Conservation (phyloP, 1,140 invertebrate genomes). For the Danaus melanippus region DNA sequence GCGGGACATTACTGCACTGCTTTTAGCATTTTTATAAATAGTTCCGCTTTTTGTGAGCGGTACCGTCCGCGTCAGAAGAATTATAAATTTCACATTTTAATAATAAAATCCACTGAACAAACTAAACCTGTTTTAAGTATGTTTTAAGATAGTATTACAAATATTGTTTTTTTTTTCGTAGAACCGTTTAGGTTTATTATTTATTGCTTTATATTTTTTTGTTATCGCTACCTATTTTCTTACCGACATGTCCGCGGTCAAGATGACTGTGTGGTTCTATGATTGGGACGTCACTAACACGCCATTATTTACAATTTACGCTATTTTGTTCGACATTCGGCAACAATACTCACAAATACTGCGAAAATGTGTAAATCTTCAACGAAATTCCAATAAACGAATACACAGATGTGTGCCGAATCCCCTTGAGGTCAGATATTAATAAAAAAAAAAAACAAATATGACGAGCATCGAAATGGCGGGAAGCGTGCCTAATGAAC, state of each 20-base stretch:
- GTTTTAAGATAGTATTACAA: no score
- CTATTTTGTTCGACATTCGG: slow-evolving; percentile 3
- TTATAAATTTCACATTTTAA: no score
- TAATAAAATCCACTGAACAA: no score
- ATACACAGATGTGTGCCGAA: slow-evolving; percentile 51
- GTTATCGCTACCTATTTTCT: no score
- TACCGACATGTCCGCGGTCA: slow-evolving; percentile 28
- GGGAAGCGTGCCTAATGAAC: slow-evolving; percentile 37
- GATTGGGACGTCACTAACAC: slow-evolving; percentile 48
- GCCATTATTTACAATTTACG: slow-evolving; percentile 15
- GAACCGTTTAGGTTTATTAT: no score
- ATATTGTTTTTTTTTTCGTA: no score
- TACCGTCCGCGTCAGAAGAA: not conserved
- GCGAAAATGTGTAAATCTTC: slow-evolving; percentile 4
- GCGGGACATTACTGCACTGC: slow-evolving; percentile 8
- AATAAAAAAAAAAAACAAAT: slow-evolving; percentile 58
- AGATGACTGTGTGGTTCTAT: slow-evolving; percentile 41
- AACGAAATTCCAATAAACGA: slow-evolving; percentile 38
- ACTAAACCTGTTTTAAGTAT: no score
- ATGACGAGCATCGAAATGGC: slow-evolving; percentile 50
- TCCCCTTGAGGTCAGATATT: slow-evolving; percentile 46
- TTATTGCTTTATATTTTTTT: no score
- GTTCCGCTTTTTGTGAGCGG: slow-evolving; percentile 7
- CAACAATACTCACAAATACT: slow-evolving; percentile 2
- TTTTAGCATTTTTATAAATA: no score